Base-by-base conservation (phyloP, 2,113 vertebrate genomes). In the Mormoops blainvillei region DNA sequence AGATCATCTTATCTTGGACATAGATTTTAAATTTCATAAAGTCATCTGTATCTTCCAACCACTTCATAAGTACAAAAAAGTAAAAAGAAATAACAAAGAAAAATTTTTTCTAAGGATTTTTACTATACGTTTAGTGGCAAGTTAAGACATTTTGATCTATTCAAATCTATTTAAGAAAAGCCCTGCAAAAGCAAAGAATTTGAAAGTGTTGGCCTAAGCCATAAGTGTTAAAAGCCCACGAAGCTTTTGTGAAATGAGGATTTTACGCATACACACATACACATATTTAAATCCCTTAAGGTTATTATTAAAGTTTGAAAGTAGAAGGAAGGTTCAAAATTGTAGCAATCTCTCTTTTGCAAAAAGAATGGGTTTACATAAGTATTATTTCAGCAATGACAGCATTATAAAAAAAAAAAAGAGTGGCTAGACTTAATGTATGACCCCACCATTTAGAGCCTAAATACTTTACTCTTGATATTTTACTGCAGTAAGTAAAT, bases 111-210 rank as follows among this genome's bases (percentile, higher is more conserved):
- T 90, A 94, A 96, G 63, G 65, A 94, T 94, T 94, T 95, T 92
- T 87, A 87, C 48, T 80, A 78, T 7, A 93, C 33, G 87, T 28
- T 91, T 88, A 74, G 56, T 76, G 50, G 31, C 77, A 94, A 87
- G 41, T 87, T 90, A 92, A 96, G 50, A 93, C 70, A 97, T 93
- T 96, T 70, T 93, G 74, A 96, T 93, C 81, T 92, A 87, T 80
- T 96, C 68, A 92, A 96, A 92, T 87, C 85, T 80, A 84, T 90
- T 87, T 93, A 86, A 95, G 65, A 89, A 80, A 88, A 80, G 54
- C 26, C 22, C 95, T 91, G 65, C 22, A 63, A 91, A 94, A 83
- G 89, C 91, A 88, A 94, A 95, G 65, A 83, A 89, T 78, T 73
- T 77, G n/a, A 83, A 71, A 80, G 43, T 94, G 95, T 86, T 94